These are phyloP conservation scores for Strigamia transsilvanica DNA, from an alignment of 2,888 invertebrate genomes.

Conservation along the genomic window DNA sequence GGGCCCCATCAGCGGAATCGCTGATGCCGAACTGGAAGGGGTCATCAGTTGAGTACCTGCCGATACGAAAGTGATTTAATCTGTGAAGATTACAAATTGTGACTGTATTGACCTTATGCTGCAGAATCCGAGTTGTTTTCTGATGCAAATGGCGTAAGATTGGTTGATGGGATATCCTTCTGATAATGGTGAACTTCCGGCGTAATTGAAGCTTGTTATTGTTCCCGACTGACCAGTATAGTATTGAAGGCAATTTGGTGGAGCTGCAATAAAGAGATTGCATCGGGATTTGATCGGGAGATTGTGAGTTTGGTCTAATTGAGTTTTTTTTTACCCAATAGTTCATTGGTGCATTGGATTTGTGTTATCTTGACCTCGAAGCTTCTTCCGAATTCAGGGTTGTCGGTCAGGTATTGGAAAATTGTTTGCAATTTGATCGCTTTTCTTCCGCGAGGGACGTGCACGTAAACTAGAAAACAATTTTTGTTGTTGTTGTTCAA, in stretches of 20 bases:
- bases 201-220: constrained; percentile 51
- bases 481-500: not conserved
- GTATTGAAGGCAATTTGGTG: constrained; percentile 51
- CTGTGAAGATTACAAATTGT: not conserved
- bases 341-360: constrained; percentile 5
- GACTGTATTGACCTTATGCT: constrained; percentile 68
- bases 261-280: constrained; percentile 44
- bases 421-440: not conserved
- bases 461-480: constrained; percentile 25
- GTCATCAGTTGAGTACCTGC: constrained; percentile 32
- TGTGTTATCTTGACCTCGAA: constrained; percentile 52
- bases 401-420: constrained; percentile 31
- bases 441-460: constrained; percentile 31
- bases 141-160: constrained; percentile 79
- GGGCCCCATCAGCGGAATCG: not conserved
- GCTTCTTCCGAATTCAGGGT: constrained; percentile 49
- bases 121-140: constrained; percentile 72
- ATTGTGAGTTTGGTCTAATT: not conserved
- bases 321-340: not conserved
- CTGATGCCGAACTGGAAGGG: constrained; percentile 52
- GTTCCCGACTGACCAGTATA: constrained; percentile 28
- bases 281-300: not conserved
- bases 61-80: not conserved
- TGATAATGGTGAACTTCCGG: not conserved
- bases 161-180: constrained; percentile 66